phyloP scores from a whole-genome alignment of 2,797 vertebrate species.

The Xiphophorus birchmanni region DNA sequence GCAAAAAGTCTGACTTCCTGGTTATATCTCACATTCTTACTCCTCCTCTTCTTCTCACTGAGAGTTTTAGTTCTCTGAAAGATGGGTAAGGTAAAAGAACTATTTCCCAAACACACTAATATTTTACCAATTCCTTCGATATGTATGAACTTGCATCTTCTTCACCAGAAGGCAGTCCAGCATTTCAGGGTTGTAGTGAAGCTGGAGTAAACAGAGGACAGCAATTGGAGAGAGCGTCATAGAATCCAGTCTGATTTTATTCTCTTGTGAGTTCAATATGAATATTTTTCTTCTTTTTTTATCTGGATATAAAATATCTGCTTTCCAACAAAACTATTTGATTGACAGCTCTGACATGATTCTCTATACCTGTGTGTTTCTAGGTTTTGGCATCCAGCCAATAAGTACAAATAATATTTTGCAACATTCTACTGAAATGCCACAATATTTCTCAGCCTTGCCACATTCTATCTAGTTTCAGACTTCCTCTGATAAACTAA shows the following conservation, averaged over 20 bases:
- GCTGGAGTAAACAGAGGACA: background rate
- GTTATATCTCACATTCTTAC: conserved; percentile 48
- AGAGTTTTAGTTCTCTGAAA: conserved; percentile 15
- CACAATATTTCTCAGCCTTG: background rate
- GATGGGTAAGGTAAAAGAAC: conserved; percentile 38
- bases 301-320: background rate
- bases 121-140: conserved; percentile 32
- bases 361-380: background rate
- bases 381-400: background rate
- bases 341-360: background rate
- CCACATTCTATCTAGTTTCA: background rate
- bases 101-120: conserved; percentile 51
- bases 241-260: background rate
- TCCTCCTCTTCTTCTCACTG: conserved; percentile 31
- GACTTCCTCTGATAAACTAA: background rate
- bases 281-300: background rate
- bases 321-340: background rate
- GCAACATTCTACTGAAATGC: background rate
- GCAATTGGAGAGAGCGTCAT: background rate
- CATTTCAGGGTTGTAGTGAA: background rate
- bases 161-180: background rate
- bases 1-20: conserved; percentile 51
- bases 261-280: background rate
- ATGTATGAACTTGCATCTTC: background rate
- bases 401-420: background rate